Conservation (phyloP, 2,888 invertebrate genomes). For the Muschampia plurimacula region DNA sequence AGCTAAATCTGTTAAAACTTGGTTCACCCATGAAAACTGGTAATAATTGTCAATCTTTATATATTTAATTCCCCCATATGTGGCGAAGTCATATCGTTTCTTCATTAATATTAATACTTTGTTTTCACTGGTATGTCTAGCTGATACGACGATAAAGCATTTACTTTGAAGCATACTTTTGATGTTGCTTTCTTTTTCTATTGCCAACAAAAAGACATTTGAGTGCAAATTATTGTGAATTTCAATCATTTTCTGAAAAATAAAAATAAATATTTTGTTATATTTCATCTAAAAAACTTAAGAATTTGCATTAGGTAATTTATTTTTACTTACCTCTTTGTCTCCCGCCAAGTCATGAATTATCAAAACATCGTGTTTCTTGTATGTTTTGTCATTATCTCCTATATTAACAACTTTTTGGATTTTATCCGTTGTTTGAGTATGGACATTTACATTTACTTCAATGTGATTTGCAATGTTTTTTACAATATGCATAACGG, state of each 20-base stretch:
- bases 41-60: conserved; percentile 1
- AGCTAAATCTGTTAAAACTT: neutral
- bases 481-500: no score
- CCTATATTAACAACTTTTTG: neutral
- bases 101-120: conserved; percentile 1
- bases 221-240: neutral
- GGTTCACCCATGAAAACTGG: neutral
- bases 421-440: neutral
- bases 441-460: no score
- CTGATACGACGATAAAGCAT: neutral
- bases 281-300: no score
- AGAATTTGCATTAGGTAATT: neutral
- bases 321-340: neutral
- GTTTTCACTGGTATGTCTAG: neutral
- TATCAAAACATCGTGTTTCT: neutral
- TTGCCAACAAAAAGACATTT: neutral
- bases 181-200: neutral
- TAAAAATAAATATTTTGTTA: neutral
- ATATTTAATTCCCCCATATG: neutral
- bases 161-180: neutral
- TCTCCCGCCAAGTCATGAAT: neutral
- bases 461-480: no score
- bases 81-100: neutral
- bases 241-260: neutral
- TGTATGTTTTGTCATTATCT: neutral